Evolutionary conservation across 2,797 vertebrate genomes (phyloP).

Genomic region (Takifugu rubripes): DNA sequence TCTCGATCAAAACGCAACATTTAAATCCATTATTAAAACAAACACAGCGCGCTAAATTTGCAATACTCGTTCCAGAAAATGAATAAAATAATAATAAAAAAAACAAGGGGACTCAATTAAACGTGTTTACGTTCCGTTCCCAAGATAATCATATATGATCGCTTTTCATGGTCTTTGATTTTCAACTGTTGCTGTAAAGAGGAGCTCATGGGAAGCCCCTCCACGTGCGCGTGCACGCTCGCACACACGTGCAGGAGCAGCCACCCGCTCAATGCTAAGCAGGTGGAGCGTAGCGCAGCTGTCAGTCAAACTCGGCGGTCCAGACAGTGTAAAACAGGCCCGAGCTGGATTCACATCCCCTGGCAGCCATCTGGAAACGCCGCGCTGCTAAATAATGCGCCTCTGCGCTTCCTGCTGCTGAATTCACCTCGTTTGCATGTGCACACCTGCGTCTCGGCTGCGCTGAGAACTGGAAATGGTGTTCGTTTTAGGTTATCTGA

Average conservation of each 20-base stretch:
- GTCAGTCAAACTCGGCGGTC: constrained; percentile 75
- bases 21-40: too few species aligned
- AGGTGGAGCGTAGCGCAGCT: constrained; percentile 66
- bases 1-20: too few species aligned
- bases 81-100: too few species aligned
- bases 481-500: constrained; percentile 7
- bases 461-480: constrained; percentile 14
- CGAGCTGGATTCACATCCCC: constrained; percentile 67
- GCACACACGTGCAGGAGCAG: constrained; percentile 41
- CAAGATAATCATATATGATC: constrained; percentile 4
- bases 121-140: neutral
- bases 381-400: constrained; percentile 69
- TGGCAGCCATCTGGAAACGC: constrained; percentile 70
- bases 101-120: too few species aligned
- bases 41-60: too few species aligned
- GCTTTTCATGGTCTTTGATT: constrained; percentile 3
- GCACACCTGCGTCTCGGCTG: constrained; percentile 25
- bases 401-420: constrained; percentile 39
- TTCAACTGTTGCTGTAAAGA: constrained; percentile 52
- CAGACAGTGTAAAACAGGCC: constrained; percentile 71
- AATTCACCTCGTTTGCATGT: constrained; percentile 42
- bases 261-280: constrained; percentile 61
- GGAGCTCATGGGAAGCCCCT: constrained; percentile 57
- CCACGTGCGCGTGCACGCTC: constrained; percentile 36
- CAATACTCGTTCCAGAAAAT: too few species aligned